phyloP scores from a whole-genome alignment of 2,113 vertebrate genomes.

The Alethe diademata region DNA sequence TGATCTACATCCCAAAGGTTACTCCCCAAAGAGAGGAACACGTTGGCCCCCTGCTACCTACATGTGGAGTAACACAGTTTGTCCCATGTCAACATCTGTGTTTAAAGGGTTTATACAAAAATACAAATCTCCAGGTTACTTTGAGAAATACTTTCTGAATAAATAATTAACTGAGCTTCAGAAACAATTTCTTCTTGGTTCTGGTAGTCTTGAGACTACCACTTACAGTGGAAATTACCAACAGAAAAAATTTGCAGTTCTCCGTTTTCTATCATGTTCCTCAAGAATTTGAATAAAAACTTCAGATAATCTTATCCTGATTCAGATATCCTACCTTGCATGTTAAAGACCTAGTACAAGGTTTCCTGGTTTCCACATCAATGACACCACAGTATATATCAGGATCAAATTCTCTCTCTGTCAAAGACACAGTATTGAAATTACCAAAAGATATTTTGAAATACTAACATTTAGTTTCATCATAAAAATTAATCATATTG shows the following conservation, averaged over 20 bases:
- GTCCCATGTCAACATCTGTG: neutral
- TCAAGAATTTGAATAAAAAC: neutral
- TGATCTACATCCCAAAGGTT: neutral
- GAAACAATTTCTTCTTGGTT: neutral
- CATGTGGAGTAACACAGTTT: neutral
- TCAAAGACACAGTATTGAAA: neutral
- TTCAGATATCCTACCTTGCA: slow-evolving; percentile 89
- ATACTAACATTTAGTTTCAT: neutral
- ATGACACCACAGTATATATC: slow-evolving; percentile 97
- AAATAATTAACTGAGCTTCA: neutral
- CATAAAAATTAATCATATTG: neutral
- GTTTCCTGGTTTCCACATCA: slow-evolving; percentile 93
- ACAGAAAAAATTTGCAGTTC: neutral
- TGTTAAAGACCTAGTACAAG: slow-evolving; percentile 98
- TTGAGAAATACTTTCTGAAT: neutral
- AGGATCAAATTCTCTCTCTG: slow-evolving; percentile 98
- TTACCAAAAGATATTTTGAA: neutral
- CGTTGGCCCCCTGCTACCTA: neutral
- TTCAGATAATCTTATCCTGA: neutral
- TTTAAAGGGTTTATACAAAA: neutral
- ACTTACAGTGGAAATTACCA: neutral
- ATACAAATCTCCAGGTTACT: neutral
- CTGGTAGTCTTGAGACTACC: neutral
- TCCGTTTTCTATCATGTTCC: neutral
- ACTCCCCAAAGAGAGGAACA: neutral